Conservation (phyloP, 30 jellyfish, hydroid and myxozoan genomes). For the Turritopsis rubra region DNA sequence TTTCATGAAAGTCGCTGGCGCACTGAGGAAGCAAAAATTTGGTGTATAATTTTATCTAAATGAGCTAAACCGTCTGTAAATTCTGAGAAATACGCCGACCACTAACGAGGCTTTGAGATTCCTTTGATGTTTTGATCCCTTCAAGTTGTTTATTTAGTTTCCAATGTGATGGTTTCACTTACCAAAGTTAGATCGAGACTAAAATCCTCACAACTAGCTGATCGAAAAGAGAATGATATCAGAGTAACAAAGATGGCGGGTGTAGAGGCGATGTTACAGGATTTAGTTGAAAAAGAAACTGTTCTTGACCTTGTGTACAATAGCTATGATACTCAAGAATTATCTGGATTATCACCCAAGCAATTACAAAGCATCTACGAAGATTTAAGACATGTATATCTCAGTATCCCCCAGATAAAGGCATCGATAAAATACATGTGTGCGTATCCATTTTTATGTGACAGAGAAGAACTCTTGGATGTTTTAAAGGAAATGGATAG, state of each 20-base stretch:
- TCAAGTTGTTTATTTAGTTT: not conserved
- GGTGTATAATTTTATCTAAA: too few species aligned
- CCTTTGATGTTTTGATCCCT: not conserved
- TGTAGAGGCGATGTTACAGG: constrained; percentile 25
- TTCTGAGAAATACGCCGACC: too few species aligned
- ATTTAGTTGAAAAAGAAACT: constrained; percentile 37
- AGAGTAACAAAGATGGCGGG: constrained; percentile 35
- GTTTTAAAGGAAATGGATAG: constrained; percentile 78
- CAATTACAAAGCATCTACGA: constrained; percentile 55
- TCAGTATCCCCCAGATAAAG: constrained; percentile 48
- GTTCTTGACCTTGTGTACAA: constrained; percentile 52
- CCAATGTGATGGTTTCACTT: not conserved
- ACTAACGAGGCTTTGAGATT: not conserved
- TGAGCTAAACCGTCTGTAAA: too few species aligned
- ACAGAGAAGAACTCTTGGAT: constrained; percentile 66
- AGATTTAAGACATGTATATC: constrained; percentile 39
- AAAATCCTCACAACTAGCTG: too few species aligned
- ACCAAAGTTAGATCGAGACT: not conserved
- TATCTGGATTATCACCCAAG: constrained; percentile 42
- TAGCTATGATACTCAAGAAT: constrained; percentile 50
- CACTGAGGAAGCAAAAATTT: too few species aligned
- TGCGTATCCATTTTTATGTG: constrained; percentile 52
- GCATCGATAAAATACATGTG: constrained; percentile 58
- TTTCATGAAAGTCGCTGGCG: too few species aligned
- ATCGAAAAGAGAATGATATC: too few species aligned